Evolutionary conservation across 2,797 vertebrate species (phyloP).

Genomic region (Vipera ursinii): DNA sequence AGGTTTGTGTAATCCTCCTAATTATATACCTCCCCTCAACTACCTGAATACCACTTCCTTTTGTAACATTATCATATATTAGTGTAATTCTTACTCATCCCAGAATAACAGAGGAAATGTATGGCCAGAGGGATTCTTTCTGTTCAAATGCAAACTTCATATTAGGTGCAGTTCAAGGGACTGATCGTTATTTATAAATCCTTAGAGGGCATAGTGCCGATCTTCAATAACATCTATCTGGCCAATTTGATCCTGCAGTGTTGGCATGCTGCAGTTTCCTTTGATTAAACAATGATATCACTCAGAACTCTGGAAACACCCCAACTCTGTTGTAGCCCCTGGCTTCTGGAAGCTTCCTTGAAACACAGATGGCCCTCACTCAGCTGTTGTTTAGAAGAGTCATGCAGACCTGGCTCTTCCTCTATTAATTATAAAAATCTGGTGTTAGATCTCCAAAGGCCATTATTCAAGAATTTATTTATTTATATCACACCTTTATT

Average conservation of each 20-base stretch:
- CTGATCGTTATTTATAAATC: neutral
- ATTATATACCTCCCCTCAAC: neutral
- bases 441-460: neutral
- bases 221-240: neutral
- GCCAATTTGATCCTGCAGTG: neutral
- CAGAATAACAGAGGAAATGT: neutral
- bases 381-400: neutral
- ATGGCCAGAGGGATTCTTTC: neutral
- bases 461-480: neutral
- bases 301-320: neutral
- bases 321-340: neutral
- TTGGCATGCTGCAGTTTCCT: neutral
- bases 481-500: neutral
- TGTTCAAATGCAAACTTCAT: neutral
- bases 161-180: neutral
- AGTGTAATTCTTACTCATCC: neutral
- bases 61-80: neutral
- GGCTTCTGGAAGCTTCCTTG: neutral
- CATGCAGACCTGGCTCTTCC: neutral
- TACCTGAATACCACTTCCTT: neutral
- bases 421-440: neutral
- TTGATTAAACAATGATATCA: neutral
- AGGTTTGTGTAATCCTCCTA: neutral
- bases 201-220: neutral
- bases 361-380: neutral